Percentiles rank a stretch among this genome's conserved stretches.
Conservation (phyloP, 2,888 invertebrate genomes). For the Lycaena phlaeas region DNA sequence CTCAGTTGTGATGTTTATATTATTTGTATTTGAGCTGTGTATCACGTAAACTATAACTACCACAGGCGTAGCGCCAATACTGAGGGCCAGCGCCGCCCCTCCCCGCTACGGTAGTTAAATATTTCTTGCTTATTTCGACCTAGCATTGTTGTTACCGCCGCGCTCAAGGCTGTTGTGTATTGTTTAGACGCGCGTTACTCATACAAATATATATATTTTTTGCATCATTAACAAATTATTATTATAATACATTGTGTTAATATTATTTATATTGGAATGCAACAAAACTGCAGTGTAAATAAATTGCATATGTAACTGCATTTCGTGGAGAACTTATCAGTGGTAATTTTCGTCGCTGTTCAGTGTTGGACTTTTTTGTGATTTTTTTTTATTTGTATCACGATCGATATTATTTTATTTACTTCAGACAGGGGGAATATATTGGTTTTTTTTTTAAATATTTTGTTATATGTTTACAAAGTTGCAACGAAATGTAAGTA, state of each 20-base stretch:
- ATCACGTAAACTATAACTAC: constrained; percentile 75
- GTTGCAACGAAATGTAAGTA: constrained; percentile 24
- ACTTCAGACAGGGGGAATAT: too few species aligned
- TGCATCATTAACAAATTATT: constrained; percentile 18
- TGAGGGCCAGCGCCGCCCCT: constrained; percentile 66
- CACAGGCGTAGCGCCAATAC: constrained; percentile 72
- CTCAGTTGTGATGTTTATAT: constrained; percentile 72
- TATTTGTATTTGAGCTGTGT: constrained; percentile 75
- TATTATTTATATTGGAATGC: constrained; percentile 29
- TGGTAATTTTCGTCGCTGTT: constrained; percentile 58
- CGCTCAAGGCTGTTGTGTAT: constrained; percentile 68
- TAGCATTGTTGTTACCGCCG: constrained; percentile 72
- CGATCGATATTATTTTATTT: constrained; percentile 28
- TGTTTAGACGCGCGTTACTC: constrained; percentile 59
- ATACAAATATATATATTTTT: constrained; percentile 44
- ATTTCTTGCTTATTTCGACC: constrained; percentile 74
- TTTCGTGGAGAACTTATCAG: constrained; percentile 53
- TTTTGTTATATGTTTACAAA: neutral
- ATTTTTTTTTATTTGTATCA: constrained; percentile 35
- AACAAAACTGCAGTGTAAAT: constrained; percentile 60
- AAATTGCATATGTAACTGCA: constrained; percentile 64
- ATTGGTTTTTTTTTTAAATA: too few species aligned
- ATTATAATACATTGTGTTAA: neutral
- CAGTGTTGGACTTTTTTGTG: constrained; percentile 42
- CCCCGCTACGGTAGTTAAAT: constrained; percentile 71